Conservation (phyloP, 2,888 invertebrate genomes). For the Ormyrus pomaceus region DNA sequence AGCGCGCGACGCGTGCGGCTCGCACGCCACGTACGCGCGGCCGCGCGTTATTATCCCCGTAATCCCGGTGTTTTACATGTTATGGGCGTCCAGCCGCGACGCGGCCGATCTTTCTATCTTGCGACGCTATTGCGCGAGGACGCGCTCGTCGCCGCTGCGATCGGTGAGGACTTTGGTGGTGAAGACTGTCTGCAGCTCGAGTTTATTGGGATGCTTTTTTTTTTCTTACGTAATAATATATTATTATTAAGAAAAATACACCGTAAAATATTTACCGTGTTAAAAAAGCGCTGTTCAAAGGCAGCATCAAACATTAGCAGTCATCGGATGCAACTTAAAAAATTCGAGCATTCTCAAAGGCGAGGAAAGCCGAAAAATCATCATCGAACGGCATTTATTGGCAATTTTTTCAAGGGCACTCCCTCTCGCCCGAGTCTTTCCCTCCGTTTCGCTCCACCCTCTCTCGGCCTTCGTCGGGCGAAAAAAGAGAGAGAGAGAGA, state of each 20-base stretch:
- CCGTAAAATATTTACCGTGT: too few relatives aligned
- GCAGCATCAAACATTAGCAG: too few relatives aligned
- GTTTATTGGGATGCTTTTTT: too few relatives aligned
- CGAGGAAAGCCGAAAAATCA: not conserved
- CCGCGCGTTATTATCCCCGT: constrained; percentile 67
- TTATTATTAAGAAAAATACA: too few relatives aligned
- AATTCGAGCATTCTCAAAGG: too few relatives aligned
- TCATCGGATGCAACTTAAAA: too few relatives aligned
- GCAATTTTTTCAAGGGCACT: not conserved
- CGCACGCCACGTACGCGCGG: not conserved
- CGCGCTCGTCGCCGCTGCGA: not conserved
- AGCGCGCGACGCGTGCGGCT: constrained; percentile 3
- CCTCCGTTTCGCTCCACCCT: not conserved
- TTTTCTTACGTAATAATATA: too few relatives aligned
- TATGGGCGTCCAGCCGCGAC: constrained; percentile 53
- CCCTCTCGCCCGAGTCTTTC: not conserved
- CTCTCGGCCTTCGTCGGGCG: too few relatives aligned
- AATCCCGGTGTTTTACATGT: constrained; percentile 71
- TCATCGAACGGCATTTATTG: not conserved
- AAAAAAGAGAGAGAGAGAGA: too few relatives aligned
- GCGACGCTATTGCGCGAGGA: not conserved
- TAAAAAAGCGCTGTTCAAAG: too few relatives aligned
- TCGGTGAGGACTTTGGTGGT: too few relatives aligned
- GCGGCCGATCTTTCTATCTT: constrained; percentile 39
- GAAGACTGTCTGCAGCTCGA: too few relatives aligned